These are phyloP conservation scores for Strigamia transsilvanica DNA, from an alignment of 2,888 invertebrate species.

Conservation along the genomic window DNA sequence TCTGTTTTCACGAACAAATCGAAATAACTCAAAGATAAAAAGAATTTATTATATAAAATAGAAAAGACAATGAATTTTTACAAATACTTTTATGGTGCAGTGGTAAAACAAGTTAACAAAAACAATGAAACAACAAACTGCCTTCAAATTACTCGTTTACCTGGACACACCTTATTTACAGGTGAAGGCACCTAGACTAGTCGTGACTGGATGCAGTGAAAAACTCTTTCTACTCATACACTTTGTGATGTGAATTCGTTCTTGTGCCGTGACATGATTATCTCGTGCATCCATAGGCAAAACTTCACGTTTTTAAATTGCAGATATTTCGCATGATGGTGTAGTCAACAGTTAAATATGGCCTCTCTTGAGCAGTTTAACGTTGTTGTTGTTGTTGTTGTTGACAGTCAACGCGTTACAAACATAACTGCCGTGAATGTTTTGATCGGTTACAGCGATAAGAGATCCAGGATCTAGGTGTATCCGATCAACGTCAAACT, in stretches of 20 bases:
- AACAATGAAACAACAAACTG: slow-evolving; percentile 40
- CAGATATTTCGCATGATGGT: too few relatives aligned
- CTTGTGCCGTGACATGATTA: neutral
- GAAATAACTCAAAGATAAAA: slow-evolving; percentile 1
- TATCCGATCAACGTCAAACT: slow-evolving; percentile 56
- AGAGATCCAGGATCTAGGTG: slow-evolving; percentile 56
- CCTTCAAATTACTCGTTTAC: slow-evolving; percentile 45
- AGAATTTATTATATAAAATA: slow-evolving; percentile 46
- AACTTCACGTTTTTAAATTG: neutral
- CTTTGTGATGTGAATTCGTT: slow-evolving; percentile 14
- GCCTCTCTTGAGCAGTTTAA: slow-evolving; percentile 34
- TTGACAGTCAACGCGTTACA: slow-evolving; percentile 10
- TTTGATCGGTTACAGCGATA: neutral
- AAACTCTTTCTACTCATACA: slow-evolving; percentile 27
- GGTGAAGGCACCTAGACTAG: slow-evolving; percentile 46
- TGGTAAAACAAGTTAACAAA: slow-evolving; percentile 46
- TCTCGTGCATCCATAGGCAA: slow-evolving; percentile 13
- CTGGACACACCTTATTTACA: slow-evolving; percentile 41
- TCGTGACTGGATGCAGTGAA: slow-evolving; percentile 36
- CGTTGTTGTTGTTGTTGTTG: slow-evolving; percentile 25
- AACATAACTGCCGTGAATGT: slow-evolving; percentile 20
- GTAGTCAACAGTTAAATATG: neutral
- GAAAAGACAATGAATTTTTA: slow-evolving; percentile 39
- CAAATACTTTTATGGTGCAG: slow-evolving; percentile 47
- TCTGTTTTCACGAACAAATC: neutral